These are phyloP conservation scores for Chironomus riparius DNA, from an alignment of 2,888 invertebrate species.

Conservation along the genomic window DNA sequence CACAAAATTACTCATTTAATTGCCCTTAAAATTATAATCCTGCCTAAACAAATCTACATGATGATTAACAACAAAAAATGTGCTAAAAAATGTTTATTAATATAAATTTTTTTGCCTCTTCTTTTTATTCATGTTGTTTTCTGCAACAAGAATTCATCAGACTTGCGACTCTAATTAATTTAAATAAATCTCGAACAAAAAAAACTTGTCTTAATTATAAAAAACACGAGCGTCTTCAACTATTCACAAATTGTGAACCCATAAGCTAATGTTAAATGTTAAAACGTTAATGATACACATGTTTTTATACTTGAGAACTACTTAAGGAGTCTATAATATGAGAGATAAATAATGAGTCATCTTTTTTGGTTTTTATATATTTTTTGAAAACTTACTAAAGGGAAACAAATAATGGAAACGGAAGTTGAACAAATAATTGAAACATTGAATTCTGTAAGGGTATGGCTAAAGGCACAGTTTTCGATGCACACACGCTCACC, in stretches of 20 bases:
- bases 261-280: slow-evolving; percentile 6
- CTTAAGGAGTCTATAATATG: background rate
- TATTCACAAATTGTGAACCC: slow-evolving; percentile 18
- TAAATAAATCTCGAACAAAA: slow-evolving; percentile 1
- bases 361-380: background rate
- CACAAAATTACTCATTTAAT: too few species aligned
- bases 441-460: background rate
- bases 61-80: too few species aligned
- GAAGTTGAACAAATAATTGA: slow-evolving; percentile 5
- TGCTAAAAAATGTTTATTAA: too few species aligned
- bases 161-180: background rate
- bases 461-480: background rate
- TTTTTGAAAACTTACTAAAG: background rate
- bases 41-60: too few species aligned
- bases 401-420: slow-evolving; percentile 3
- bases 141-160: background rate
- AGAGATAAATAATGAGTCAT: slow-evolving; percentile 5
- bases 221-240: slow-evolving; percentile 13
- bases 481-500: background rate
- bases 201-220: slow-evolving; percentile 13
- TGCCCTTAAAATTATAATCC: too few species aligned
- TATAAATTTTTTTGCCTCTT: too few species aligned
- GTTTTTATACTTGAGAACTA: slow-evolving; percentile 6
- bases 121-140: too few species aligned
- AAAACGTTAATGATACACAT: slow-evolving; percentile 15